Evolutionary conservation across 2,797 vertebrate species (phyloP), one percentile per base, ranked within the genome.

Genomic region (Botia almorhae): DNA sequence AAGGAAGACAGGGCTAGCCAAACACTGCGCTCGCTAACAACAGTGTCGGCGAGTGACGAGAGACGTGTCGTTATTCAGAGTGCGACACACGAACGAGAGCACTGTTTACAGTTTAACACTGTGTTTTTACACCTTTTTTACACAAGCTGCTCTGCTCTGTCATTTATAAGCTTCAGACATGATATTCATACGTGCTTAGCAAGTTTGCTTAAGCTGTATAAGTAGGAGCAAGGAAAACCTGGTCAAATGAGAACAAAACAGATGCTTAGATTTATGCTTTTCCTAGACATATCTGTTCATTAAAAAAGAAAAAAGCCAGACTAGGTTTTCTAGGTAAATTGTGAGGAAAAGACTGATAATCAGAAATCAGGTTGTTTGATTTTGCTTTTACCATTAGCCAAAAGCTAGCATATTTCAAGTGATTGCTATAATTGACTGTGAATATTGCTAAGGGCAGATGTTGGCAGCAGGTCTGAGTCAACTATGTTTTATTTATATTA

Each of bases 81-180:
- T 67, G 78, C 14, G 82, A 77, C 76, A 84, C 81, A 78, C 55
- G 78, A 70, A 80, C 68, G 76, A 83, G 81, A 83, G 83, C 86
- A 84, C 86, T 87, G 86, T 85, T 87, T 87, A 87, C 86, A 87
- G 82, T 83, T 81, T 51, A 87, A 78, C 83, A 87, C 86, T 87
- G 86, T 87, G 84, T 87, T 87, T 87, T 85, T 87, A 83, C 81
- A 80, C 60, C 19, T 83, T 72, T 76, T 85, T 84, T 84, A 83
- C 58, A 81, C 58, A 81, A 85, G 82, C 82, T 78, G 69, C 82
- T 84, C 82, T 70, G 84, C 80, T 87, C 76, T 81, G 76, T 82
- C 78, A 81, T 85, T 84, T 84, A 81, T 76, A 83, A 84, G 78
- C 63, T 81, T 80, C 17, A 6, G 71, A 58, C 75, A 80, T 67